Base-by-base conservation (phyloP, 2,888 invertebrate genomes). In the Drosophila pseudotalamancana region DNA sequence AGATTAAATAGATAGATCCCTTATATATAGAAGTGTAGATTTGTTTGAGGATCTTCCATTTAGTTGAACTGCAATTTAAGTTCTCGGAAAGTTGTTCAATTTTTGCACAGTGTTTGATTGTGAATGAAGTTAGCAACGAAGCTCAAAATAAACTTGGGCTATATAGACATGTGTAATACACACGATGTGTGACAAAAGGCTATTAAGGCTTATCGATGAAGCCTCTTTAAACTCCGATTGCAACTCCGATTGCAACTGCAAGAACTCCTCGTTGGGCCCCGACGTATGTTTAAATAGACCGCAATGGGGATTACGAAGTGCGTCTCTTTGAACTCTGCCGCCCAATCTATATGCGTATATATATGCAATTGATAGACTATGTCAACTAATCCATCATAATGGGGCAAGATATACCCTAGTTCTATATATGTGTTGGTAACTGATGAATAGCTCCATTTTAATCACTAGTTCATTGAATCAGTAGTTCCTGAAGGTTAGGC, bases 231-330 rank as follows among this genome's bases (percentile, higher is more conserved):
- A 60, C 35, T 48, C 54, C 60, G 60, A 48, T 21, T 61, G 35
- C 59, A 57, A 46, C 51, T 50, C 27, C 16, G 35, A 48, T 19
- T 56, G 48, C 43, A 40, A 37, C 59, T 37, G 21, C 18, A 29
- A n/a, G 35, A 34, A 27, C 31, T 48, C 18, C 35, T 42, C 56
- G 18, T 42, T 21, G n/a, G 46, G n/a, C n/a, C n/a, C n/a, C n/a
- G n/a, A n/a, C 11, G 27, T 39, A 57, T 83, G 69, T 74, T 90
- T 81, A 88, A 87, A 88, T 75, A 87, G 77, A 89, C 88, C 90
- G 90, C 90, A 90, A 90, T 87, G 81, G 83, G 90, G 89, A 90
- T 90, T 90, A 90, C 73, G 70, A 61, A 72, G 78, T 89, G 85
- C 84, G 80, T 83, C 69, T 72, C 61, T 79, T 67, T 77, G 79